Conservation (phyloP, 2,797 vertebrate genomes). For the Neosilurus mollespiculum region DNA sequence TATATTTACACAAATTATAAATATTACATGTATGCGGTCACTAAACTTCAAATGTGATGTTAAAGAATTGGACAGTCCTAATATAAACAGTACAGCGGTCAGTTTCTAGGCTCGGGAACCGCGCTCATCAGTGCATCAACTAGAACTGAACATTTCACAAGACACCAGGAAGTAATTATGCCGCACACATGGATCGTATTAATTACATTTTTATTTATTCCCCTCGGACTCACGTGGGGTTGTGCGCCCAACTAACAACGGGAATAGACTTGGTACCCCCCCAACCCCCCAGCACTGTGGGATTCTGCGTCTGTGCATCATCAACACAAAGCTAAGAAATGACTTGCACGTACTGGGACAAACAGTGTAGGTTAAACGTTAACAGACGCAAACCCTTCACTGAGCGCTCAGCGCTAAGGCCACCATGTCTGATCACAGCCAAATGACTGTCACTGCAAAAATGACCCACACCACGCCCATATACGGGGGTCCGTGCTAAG, state of each 20-base stretch:
- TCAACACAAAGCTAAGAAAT: conserved; percentile 3
- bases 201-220: conserved; percentile 49
- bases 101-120: not conserved
- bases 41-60: not conserved
- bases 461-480: not conserved
- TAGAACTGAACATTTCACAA: conserved; percentile 52
- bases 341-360: conserved; percentile 5
- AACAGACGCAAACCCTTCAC: conserved; percentile 10
- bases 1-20: not conserved
- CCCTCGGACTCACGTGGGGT: conserved; percentile 7
- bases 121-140: conserved; percentile 11
- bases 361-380: conserved; percentile 8
- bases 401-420: not conserved
- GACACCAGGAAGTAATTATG: conserved; percentile 54
- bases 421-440: conserved; percentile 19
- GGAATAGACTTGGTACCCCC: not conserved
- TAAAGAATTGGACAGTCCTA: not conserved
- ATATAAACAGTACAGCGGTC: not conserved
- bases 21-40: not conserved
- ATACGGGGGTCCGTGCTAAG: not conserved
- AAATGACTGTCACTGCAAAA: not conserved
- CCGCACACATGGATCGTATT: conserved; percentile 59
- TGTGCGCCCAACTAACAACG: not conserved
- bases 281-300: not conserved
- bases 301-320: conserved; percentile 25